phyloP scores from a whole-genome alignment of 2,888 invertebrate genomes.

The Brassicogethes aeneus region DNA sequence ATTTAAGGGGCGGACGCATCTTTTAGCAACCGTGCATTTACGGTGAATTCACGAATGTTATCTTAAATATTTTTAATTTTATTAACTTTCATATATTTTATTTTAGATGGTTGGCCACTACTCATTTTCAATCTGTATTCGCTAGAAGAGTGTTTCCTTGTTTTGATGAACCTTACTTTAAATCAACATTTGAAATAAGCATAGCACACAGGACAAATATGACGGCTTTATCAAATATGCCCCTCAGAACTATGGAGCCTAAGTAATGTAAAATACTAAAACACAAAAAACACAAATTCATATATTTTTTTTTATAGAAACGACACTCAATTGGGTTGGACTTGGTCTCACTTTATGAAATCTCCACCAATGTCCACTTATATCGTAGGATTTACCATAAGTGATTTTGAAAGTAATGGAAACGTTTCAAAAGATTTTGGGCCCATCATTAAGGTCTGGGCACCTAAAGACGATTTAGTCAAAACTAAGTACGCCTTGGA shows the following conservation, averaged over 20 bases:
- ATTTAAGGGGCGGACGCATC: too few species aligned
- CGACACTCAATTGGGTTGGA: slow-evolving; percentile 43
- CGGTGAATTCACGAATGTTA: too few species aligned
- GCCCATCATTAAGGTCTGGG: slow-evolving; percentile 41
- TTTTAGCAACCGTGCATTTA: too few species aligned
- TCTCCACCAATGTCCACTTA: slow-evolving; percentile 70
- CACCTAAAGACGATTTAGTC: slow-evolving; percentile 31
- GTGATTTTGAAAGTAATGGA: slow-evolving; percentile 29
- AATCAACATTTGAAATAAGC: slow-evolving; percentile 66
- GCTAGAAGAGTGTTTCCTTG: slow-evolving; percentile 64
- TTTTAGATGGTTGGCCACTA: slow-evolving; percentile 50
- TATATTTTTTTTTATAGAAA: slow-evolving; percentile 29
- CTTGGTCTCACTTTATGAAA: slow-evolving; percentile 53
- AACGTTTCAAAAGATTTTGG: slow-evolving; percentile 17
- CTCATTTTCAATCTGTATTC: slow-evolving; percentile 57
- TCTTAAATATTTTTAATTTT: neutral
- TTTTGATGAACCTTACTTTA: slow-evolving; percentile 69
- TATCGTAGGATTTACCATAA: slow-evolving; percentile 52
- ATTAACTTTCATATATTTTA: neutral
- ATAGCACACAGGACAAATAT: slow-evolving; percentile 56
- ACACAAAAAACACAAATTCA: neutral
- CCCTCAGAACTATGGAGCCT: slow-evolving; percentile 40
- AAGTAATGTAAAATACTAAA: slow-evolving; percentile 2
- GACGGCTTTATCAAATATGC: slow-evolving; percentile 64
- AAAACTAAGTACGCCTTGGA: slow-evolving; percentile 43